phyloP scores from a whole-genome alignment of 2,888 invertebrate genomes.

The Ennomos fuscantarius region DNA sequence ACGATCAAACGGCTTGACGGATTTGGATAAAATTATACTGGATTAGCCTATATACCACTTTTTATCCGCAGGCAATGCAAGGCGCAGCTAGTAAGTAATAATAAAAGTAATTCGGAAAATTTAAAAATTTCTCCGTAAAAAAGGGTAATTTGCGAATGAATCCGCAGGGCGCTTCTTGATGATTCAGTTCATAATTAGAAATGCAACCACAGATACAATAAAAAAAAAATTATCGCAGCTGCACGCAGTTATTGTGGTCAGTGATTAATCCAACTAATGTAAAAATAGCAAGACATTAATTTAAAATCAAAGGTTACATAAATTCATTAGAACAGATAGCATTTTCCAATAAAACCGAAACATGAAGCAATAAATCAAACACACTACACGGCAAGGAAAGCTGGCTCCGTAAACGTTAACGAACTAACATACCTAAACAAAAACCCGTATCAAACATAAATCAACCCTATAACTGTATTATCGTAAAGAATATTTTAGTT shows the following conservation, averaged over 20 bases:
- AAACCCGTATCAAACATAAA: constrained; percentile 16
- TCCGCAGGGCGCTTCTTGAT: background rate
- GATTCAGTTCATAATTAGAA: constrained; percentile 4
- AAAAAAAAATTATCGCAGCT: background rate
- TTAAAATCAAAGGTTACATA: constrained; percentile 3
- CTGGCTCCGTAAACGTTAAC: constrained; percentile 55
- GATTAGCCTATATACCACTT: too few species aligned
- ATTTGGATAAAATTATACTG: too few species aligned
- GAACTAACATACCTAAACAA: constrained; percentile 43
- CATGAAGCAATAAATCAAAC: constrained; percentile 54
- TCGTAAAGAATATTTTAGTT: constrained; percentile 54
- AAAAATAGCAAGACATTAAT: constrained; percentile 2
- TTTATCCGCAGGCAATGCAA: too few species aligned
- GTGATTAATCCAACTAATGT: background rate
- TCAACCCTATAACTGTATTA: constrained; percentile 42
- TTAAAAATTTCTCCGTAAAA: too few species aligned
- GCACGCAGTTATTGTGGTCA: background rate
- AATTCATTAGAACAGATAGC: constrained; percentile 12
- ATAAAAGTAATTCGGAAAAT: too few species aligned
- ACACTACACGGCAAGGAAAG: constrained; percentile 60
- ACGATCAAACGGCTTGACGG: too few species aligned
- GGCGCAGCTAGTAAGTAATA: too few species aligned
- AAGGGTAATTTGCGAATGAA: too few species aligned
- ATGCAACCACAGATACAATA: background rate
- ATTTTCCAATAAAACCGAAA: constrained; percentile 25